Evolutionary conservation across 2,888 invertebrate species (phyloP), one percentile per base, ranked within the genome.

Genomic region (Caenorhabditis doughertyi): DNA sequence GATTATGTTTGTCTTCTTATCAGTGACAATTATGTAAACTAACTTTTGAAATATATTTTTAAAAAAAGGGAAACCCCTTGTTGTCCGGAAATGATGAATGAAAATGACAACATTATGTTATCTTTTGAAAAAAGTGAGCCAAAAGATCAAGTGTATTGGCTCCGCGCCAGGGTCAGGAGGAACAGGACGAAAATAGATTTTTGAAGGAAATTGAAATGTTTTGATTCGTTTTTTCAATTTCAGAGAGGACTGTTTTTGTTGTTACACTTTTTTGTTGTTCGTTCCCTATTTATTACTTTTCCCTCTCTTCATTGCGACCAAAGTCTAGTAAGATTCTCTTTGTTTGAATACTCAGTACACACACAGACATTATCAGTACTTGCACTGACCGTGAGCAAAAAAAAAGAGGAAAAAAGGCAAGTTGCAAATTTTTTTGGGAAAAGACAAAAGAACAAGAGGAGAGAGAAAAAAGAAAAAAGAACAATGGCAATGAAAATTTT

Each of bases 71-170:
- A 35, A 32, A 49, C 58, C 71, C 49, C 51, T 29, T n/a, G n/a
- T n/a, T 21, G 32, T 70, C 71, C 71, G 71, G 71, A 71, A 71
- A 71, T 71, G 71, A 71, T 71, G 58, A 32, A 21, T 29, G n/a
- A n/a, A n/a, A n/a, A 29, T 13, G 8, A 25, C 47, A 60, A 32
- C 13, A 60, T 49, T 49, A 60, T 71, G 32, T 35, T 58, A 39
- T 47, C 60, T 27, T n/a, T 42, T 25, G 27, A 3, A 39, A 32
- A 39, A 16, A 47, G 44, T 13, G 55, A 42, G 44, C 56, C 44
- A 56, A 56, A 56, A 56, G 42, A 42, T 56, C 55, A 70, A 18
- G 27, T 21, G 44, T 47, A 29, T 49, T 64, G n/a, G 42, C 47
- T 47, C 25, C 32, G 53, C 25, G 25, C 27, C 39, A 53, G n/a